Evolutionary conservation across 1,140 invertebrate species (phyloP).

Genomic region (Bicyclus anynana): DNA sequence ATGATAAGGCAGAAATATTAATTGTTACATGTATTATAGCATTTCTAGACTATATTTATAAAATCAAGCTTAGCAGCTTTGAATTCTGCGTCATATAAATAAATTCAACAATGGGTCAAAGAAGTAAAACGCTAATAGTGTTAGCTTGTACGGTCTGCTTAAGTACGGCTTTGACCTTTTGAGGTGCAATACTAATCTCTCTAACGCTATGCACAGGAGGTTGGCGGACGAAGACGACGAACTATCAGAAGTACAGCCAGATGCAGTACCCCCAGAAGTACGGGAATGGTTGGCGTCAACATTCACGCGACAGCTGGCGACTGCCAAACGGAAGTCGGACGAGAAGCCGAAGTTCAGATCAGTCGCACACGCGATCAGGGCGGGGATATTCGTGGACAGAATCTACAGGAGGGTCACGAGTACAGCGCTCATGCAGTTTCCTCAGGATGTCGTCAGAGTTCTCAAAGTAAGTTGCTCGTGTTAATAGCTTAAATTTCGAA

Average conservation of each 20-base stretch:
- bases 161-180: background rate
- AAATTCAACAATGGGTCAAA: background rate
- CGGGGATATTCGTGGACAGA: constrained; percentile 97
- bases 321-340: constrained; percentile 84
- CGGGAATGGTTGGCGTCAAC: constrained; percentile 98
- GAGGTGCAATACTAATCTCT: constrained; percentile 3
- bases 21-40: background rate
- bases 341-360: constrained; percentile 93
- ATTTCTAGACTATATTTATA: background rate
- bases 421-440: constrained; percentile 92
- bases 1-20: background rate
- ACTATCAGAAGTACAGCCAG: constrained; percentile 95
- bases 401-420: constrained; percentile 94
- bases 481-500: constrained; percentile 4
- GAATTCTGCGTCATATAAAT: background rate
- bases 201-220: constrained; percentile 75
- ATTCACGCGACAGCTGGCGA: constrained; percentile 94
- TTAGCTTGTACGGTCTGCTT: constrained; percentile 8
- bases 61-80: too few species aligned
- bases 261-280: constrained; percentile 96
- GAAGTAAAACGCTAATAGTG: constrained; percentile 1
- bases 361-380: constrained; percentile 97
- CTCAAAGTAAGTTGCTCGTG: constrained; percentile 85
- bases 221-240: constrained; percentile 95
- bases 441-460: constrained; percentile 90